Percentiles rank a stretch among this genome's conserved stretches.
Evolutionary conservation across 2,797 vertebrate genomes (phyloP).

Genomic region (Eupleurogrammus muticus): DNA sequence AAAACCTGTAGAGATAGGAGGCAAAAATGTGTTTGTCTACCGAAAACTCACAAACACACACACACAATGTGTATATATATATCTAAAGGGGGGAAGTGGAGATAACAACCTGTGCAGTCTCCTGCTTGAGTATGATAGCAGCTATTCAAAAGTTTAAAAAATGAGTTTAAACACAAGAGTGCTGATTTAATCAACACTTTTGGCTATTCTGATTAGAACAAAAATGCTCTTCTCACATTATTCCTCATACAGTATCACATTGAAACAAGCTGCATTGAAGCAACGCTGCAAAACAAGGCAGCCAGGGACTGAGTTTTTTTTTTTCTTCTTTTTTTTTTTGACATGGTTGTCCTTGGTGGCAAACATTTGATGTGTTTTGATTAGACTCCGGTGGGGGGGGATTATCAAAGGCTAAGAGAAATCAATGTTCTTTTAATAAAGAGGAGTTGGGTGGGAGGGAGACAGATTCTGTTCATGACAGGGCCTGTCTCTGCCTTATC

Average conservation of each 20-base stretch:
- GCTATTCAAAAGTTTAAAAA: conserved; percentile 40
- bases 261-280: conserved; percentile 26
- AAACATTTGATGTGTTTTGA: conserved; percentile 82
- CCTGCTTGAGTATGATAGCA: conserved; percentile 23
- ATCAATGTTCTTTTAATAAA: conserved; percentile 85
- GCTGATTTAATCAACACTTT: conserved; percentile 62
- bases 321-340: no score
- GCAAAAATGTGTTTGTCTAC: conserved; percentile 7
- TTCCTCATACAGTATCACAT: conserved; percentile 22
- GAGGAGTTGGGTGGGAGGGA: conserved; percentile 79
- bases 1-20: conserved; percentile 45
- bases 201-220: conserved; percentile 44
- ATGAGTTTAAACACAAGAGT: conserved; percentile 36
- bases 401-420: conserved; percentile 82
- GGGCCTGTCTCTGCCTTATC: conserved; percentile 81
- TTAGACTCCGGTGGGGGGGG: conserved; percentile 73
- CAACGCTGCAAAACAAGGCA: conserved; percentile 65
- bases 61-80: conserved; percentile 11
- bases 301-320: conserved; percentile 52
- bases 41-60: conserved; percentile 13
- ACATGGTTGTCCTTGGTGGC: conserved; percentile 75
- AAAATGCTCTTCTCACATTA: conserved; percentile 36
- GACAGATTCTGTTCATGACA: conserved; percentile 76
- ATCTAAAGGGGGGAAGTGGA: conserved; percentile 14
- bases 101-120: conserved; percentile 5